Evolutionary conservation across 2,797 vertebrate species (phyloP).

Genomic region (Darevskia mixta): DNA sequence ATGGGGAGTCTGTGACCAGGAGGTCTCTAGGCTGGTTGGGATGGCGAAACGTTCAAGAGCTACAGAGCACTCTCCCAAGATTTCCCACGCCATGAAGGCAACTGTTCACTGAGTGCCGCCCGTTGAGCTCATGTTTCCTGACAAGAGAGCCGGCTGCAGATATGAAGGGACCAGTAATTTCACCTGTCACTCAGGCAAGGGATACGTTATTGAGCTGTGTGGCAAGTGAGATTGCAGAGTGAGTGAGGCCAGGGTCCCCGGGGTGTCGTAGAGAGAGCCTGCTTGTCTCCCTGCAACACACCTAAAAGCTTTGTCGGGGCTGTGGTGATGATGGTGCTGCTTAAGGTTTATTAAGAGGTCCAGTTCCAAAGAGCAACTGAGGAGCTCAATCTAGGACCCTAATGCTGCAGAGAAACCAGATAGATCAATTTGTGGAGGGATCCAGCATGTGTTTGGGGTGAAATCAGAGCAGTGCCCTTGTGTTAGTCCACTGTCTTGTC

Average conservation of each 20-base stretch:
- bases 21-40: background rate
- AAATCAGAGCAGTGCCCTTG: background rate
- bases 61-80: background rate
- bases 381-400: background rate
- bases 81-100: conserved; percentile 1
- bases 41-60: background rate
- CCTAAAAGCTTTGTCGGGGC: background rate
- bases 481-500: background rate
- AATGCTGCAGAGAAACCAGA: background rate
- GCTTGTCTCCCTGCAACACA: background rate
- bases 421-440: background rate
- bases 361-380: background rate
- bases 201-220: background rate
- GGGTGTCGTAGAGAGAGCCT: background rate
- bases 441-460: background rate
- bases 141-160: background rate
- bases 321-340: background rate
- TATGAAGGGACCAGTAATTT: conserved; percentile 12
- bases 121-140: conserved; percentile 10
- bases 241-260: background rate
- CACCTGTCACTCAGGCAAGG: conserved; percentile 22
- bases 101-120: background rate
- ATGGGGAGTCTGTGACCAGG: background rate
- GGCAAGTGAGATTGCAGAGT: conserved; percentile 16
- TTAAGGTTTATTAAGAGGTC: background rate